These are phyloP conservation scores for Ostrea edulis DNA, from an alignment of 1,140 invertebrate species.

Conservation along the genomic window DNA sequence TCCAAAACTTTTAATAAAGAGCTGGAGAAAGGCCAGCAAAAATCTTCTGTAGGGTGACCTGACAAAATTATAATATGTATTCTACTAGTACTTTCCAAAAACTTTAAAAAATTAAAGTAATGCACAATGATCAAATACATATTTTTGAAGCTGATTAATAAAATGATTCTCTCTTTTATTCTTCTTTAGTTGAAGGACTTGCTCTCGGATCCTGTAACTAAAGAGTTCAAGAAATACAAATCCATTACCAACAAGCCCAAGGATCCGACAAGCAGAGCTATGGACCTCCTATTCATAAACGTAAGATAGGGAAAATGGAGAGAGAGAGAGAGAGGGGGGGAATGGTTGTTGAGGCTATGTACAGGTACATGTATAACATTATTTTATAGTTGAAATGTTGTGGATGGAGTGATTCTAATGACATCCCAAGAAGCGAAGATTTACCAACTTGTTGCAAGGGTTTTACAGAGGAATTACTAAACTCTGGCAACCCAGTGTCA, in stretches of 20 bases:
- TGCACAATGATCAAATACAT: no score
- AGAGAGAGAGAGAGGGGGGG: conserved; percentile 3
- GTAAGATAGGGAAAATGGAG: background rate
- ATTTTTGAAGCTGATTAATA: no score
- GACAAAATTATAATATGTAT: no score
- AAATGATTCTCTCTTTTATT: background rate
- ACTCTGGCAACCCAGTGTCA: background rate
- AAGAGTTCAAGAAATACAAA: conserved; percentile 2
- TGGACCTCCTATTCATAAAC: conserved; percentile 33
- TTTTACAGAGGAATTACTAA: background rate
- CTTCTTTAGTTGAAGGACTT: conserved; percentile 11
- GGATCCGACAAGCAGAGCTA: background rate
- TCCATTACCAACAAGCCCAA: background rate
- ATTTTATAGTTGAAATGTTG: background rate
- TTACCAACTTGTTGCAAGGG: background rate
- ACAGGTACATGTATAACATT: background rate
- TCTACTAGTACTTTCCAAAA: no score
- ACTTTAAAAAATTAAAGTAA: no score
- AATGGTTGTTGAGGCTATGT: background rate
- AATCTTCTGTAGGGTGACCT: no score
- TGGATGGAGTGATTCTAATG: background rate
- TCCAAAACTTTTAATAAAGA: no score
- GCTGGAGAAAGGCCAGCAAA: no score
- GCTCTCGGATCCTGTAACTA: background rate
- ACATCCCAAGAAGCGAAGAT: background rate